Evolutionary conservation across 2,113 vertebrate genomes (phyloP).

Genomic region (Ondatra zibethicus): DNA sequence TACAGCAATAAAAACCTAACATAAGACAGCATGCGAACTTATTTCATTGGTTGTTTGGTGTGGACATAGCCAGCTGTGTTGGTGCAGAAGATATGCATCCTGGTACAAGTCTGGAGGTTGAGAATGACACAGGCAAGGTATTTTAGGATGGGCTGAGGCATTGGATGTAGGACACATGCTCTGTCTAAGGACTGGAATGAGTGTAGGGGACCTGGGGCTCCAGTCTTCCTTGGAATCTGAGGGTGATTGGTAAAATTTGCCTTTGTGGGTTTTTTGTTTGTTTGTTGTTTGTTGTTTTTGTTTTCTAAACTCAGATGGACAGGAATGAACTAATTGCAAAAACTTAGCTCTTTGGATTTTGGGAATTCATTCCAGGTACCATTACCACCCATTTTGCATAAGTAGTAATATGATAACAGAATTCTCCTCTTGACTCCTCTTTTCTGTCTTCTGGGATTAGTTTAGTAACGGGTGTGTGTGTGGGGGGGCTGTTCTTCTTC

Average conservation of each 20-base stretch:
- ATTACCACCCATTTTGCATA: background rate
- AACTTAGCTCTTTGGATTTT: background rate
- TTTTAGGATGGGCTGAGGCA: background rate
- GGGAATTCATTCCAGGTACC: background rate
- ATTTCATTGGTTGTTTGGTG: too few species aligned
- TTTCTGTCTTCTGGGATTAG: background rate
- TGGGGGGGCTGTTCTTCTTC: background rate
- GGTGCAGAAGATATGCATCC: background rate
- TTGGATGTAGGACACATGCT: background rate
- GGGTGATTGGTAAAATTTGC: background rate
- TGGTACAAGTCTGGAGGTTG: background rate
- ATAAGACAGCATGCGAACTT: too few species aligned
- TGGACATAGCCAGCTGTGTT: too few species aligned
- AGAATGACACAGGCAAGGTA: background rate
- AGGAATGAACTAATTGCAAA: background rate
- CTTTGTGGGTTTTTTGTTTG: background rate
- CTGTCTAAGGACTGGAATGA: background rate
- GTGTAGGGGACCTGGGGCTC: background rate
- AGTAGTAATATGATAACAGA: background rate
- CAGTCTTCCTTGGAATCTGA: background rate
- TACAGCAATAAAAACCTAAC: too few species aligned
- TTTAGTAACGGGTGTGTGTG: background rate
- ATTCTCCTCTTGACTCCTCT: background rate
- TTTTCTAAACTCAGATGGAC: background rate
- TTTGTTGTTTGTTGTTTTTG: too few species aligned